Conservation (phyloP, 2,113 vertebrate genomes). For the Calidris pygmaea region DNA sequence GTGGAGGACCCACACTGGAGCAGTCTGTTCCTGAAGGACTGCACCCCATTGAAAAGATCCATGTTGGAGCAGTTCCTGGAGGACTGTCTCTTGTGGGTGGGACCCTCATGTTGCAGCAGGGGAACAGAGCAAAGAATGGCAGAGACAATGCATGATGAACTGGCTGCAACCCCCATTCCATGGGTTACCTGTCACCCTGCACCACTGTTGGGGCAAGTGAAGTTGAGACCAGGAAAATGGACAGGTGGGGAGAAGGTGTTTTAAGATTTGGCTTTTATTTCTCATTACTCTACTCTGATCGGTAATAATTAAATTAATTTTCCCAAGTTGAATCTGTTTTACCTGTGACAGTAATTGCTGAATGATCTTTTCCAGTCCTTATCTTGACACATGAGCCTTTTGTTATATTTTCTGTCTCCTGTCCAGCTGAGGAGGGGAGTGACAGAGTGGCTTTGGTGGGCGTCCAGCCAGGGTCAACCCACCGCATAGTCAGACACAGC, state of each 20-base stretch:
- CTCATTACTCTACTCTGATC: not conserved
- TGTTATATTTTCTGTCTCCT: not conserved
- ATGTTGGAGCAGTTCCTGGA: not conserved
- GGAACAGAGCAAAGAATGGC: not conserved
- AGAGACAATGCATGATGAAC: not conserved
- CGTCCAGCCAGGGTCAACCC: not conserved
- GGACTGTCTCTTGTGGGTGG: not conserved
- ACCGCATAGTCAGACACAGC: not conserved
- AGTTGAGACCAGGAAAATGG: not conserved
- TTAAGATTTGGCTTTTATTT: not conserved
- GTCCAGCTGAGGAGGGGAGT: not conserved
- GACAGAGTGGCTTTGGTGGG: not conserved
- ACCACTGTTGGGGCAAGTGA: not conserved
- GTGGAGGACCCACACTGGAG: no score
- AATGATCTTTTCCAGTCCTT: not conserved
- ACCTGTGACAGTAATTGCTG: not conserved
- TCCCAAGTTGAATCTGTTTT: not conserved
- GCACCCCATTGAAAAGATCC: not conserved
- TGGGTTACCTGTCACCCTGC: fast-evolving
- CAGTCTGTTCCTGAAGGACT: not conserved
- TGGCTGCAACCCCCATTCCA: not conserved
- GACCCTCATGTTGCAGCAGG: fast-evolving
- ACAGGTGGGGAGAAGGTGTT: fast-evolving
- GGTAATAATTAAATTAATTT: not conserved
- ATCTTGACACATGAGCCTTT: not conserved